These are phyloP conservation scores for Drosophila sp. DNA, from an alignment of 1,140 invertebrate genomes.

Conservation along the genomic window DNA sequence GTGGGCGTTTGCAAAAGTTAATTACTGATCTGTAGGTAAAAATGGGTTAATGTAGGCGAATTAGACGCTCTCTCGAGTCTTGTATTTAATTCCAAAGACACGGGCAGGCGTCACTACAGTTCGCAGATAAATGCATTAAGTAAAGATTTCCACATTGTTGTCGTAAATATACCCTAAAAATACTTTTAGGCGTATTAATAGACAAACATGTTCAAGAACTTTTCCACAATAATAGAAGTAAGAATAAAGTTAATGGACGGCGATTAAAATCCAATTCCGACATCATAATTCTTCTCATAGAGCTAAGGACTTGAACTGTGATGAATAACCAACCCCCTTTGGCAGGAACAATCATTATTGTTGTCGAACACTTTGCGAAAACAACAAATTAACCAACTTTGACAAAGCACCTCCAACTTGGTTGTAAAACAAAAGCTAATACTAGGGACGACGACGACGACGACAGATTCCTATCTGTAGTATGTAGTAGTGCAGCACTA, in stretches of 20 bases:
- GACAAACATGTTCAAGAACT: slow-evolving; percentile 68
- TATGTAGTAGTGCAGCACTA: slow-evolving; percentile 20
- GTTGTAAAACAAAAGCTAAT: slow-evolving; percentile 53
- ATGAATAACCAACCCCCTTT: not conserved
- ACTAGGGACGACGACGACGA: slow-evolving; percentile 21
- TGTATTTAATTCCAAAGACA: slow-evolving; percentile 12
- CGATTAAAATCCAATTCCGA: too few relatives aligned
- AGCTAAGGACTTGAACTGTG: not conserved
- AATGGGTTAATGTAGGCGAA: slow-evolving; percentile 39
- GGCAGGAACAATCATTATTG: slow-evolving; percentile 12
- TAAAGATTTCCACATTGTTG: slow-evolving; percentile 70
- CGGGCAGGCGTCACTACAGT: slow-evolving; percentile 35
- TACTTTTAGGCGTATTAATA: slow-evolving; percentile 21
- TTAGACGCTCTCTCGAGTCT: slow-evolving; percentile 31
- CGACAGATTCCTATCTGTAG: slow-evolving; percentile 15
- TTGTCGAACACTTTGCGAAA: slow-evolving; percentile 5
- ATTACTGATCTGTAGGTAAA: slow-evolving; percentile 47
- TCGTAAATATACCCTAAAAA: slow-evolving; percentile 16
- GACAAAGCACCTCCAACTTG: slow-evolving; percentile 40
- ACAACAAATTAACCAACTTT: slow-evolving; percentile 23
- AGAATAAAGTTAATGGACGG: not conserved
- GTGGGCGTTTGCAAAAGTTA: slow-evolving; percentile 55
- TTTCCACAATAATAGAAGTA: slow-evolving; percentile 43
- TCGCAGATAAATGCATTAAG: slow-evolving; percentile 57
- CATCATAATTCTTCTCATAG: too few relatives aligned